Base-by-base conservation (phyloP, 2,113 vertebrate genomes). In the Chloropsis cyanopogon region DNA sequence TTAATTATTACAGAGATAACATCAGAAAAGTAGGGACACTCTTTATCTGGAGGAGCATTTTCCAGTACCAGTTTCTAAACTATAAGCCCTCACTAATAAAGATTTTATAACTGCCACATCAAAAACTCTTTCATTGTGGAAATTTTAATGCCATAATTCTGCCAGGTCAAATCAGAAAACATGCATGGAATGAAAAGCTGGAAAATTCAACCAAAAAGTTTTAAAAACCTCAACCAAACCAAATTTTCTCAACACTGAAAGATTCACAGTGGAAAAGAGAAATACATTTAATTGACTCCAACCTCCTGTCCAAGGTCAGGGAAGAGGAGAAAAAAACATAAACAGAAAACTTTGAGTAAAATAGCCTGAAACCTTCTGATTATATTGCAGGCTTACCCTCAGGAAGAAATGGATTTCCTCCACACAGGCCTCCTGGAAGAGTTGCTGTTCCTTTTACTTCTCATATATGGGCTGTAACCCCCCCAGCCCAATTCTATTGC, bases 281-380 rank as follows among this genome's bases (percentile, higher is more conserved):
- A 95, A 95, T 42, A 44, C 29, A 47, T 25, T 79, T 96, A 88
- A 95, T 86, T 95, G 95, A 91, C 53, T 86, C 89, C 73, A 96
- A 88, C 56, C 54, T 83, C 63, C 70, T 87, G 78, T 71, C 72
- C 72, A 85, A 93, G 50, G 72, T 70, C 81, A 85, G 24, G 44
- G 21, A 60, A 21, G 16, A 42, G 9, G 75, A 12, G 12, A 88
- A 69, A 95, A 93, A 94, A 60, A 8, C 11, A 81, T 10, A 47
- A 90, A 66, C 21, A 79, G 21, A 53, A 60, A 93, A 86, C 70
- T 60, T 81, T 3, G 8, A 39, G 13, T 16, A 69, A 64, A 88
- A 59, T 7, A 90, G 19, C 60, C 64, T 37, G 33, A 78, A 83
- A 84, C 14, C 15, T 65, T 79, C 47, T 70, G 41, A 47, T 59